Base-by-base conservation (phyloP, 2,888 invertebrate species). In the Trissolcus brochymenae region DNA sequence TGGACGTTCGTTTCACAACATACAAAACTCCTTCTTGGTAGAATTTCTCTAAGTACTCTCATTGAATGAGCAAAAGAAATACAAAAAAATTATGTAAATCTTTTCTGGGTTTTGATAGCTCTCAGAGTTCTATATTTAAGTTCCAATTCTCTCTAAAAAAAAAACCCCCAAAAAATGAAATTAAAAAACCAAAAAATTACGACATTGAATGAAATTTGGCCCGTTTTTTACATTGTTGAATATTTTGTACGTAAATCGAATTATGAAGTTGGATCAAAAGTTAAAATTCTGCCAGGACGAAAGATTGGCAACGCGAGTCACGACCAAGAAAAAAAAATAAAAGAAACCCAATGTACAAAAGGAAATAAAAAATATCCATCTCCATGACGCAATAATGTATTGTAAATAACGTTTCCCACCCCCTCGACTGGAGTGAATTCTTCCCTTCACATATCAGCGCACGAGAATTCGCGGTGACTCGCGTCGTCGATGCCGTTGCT, bases 321-420 rank as follows among this genome's bases (percentile, higher is more conserved):
- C 49, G 4, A n/a, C 1, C 19, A 41, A 6, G 4, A 46, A 46
- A 16, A 11, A 35, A 35, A 11, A 9, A 35, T 1, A 35, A 35
- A 35, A 35, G 35, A 35, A 35, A 35, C 7, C 60, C 43, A 56
- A 56, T 73, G 66, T 73, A 73, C 61, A 73, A 73, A 73, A 73
- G 11, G 35, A 35, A 11, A 35, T 7, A 7, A 7, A 35, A 35
- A 16, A 21, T 29, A 41, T 25, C n/a, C 40, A 19, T 25, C 56
- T 21, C 50, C 29, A 54, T 43, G 57, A 65, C 57, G 29, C 25
- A 14, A 65, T 49, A 51, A 43, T 50, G 14, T 41, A 53, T 46
- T 74, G 67, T 74, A 74, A 67, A 74, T 74, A 74, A 40, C 54
- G 56, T 49, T 56, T 46, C 9, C 46, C 57, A 49, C 4, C 2